phyloP scores from a whole-genome alignment of 2,797 vertebrate genomes.

The Artibeus lituratus region DNA sequence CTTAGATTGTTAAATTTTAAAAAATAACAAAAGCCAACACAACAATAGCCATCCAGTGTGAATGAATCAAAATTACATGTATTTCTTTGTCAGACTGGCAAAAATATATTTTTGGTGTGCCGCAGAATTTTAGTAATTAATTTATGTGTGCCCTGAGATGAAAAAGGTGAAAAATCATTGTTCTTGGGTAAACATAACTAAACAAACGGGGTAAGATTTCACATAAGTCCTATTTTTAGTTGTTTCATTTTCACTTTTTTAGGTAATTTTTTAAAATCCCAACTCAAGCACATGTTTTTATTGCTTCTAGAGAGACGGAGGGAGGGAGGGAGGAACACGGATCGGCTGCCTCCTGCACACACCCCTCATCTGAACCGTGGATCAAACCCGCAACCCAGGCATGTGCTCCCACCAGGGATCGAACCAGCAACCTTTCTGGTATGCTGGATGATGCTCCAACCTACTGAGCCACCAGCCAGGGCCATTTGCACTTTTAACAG shows the following conservation, averaged over 20 bases:
- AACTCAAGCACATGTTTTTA: too few species aligned
- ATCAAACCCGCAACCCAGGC: background rate
- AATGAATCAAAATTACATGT: too few species aligned
- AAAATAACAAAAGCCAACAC: too few species aligned
- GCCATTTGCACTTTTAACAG: conserved; percentile 3
- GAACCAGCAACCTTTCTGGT: background rate
- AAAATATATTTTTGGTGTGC: too few species aligned
- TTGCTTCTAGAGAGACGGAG: too few species aligned
- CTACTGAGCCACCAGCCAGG: background rate
- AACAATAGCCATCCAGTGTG: too few species aligned
- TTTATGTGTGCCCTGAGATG: too few species aligned
- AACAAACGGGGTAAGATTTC: background rate
- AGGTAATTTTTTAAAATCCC: too few species aligned
- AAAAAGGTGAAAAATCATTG: too few species aligned
- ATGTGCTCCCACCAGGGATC: background rate
- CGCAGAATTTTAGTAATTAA: too few species aligned
- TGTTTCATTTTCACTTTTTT: background rate
- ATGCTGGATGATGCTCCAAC: background rate
- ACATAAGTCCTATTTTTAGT: conserved; percentile 5
- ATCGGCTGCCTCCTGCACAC: background rate
- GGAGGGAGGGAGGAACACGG: too few species aligned
- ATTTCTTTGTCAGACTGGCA: too few species aligned
- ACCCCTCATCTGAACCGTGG: background rate
- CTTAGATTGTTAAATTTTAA: background rate
- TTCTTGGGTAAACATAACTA: background rate